These are phyloP conservation scores for Pocillopora verrucosa DNA, from an alignment of 64 coral and sea anemone genomes.

Conservation along the genomic window DNA sequence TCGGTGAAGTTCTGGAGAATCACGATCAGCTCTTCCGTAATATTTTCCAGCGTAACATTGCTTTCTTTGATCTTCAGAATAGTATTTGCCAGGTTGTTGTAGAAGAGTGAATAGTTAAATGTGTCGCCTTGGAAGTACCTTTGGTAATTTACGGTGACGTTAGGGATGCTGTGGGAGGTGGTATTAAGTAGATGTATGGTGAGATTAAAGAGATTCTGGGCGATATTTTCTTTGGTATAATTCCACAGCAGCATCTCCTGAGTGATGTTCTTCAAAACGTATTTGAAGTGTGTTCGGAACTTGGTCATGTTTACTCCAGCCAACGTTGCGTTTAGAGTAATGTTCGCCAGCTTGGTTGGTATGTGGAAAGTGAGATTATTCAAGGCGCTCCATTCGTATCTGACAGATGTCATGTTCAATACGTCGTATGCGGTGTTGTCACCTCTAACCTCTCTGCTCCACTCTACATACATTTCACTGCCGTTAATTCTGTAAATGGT, in stretches of 20 bases:
- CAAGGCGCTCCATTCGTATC: conserved; percentile 36
- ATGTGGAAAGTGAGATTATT: conserved; percentile 63
- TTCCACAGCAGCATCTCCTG: conserved; percentile 56
- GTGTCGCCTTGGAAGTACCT: conserved; percentile 35
- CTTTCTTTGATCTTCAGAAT: conserved; percentile 16
- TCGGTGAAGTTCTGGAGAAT: conserved; percentile 66
- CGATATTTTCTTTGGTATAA: conserved; percentile 51
- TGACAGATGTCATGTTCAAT: conserved; percentile 53
- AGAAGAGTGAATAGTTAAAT: conserved; percentile 42
- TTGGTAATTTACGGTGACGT: conserved; percentile 38
- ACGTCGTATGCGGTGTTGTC: conserved; percentile 25
- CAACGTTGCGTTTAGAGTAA: conserved; percentile 67
- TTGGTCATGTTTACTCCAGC: conserved; percentile 50
- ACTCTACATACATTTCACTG: conserved; percentile 61
- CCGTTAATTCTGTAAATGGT: conserved; percentile 69
- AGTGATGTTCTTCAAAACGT: conserved; percentile 61
- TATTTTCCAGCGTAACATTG: conserved; percentile 46
- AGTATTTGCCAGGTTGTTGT: conserved; percentile 25
- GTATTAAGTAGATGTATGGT: conserved; percentile 55
- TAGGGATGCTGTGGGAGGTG: conserved; percentile 59
- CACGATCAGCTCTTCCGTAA: conserved; percentile 67
- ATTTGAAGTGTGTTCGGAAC: conserved; percentile 52
- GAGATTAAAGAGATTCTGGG: conserved; percentile 58
- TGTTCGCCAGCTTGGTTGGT: conserved; percentile 72
- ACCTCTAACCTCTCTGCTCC: conserved; percentile 46